phyloP scores from a whole-genome alignment of 2,113 vertebrate genomes.

The Oryzias woworae region DNA sequence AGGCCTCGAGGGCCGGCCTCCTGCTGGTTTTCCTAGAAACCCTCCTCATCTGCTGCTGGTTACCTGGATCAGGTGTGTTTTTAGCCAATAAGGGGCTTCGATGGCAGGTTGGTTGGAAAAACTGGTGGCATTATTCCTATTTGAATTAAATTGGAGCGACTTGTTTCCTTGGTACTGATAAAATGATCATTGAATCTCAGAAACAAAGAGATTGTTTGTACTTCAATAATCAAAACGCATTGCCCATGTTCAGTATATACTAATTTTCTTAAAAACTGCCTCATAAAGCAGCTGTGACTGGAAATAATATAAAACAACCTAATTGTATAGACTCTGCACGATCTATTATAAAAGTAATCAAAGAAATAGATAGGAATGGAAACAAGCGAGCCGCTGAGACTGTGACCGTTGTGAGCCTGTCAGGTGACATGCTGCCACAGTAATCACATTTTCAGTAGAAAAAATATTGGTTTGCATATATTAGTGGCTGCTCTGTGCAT shows the following conservation, averaged over 20 bases:
- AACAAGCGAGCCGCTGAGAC: not conserved
- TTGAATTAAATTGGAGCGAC: no score
- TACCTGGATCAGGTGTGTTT: no score
- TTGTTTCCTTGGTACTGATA: no score
- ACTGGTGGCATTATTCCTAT: no score
- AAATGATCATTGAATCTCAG: no score
- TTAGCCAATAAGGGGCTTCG: no score
- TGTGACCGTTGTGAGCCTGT: not conserved
- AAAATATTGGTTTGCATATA: not conserved
- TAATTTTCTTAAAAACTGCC: not conserved
- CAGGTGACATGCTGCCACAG: conserved; percentile 3
- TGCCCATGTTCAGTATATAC: not conserved
- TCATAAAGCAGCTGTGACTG: not conserved
- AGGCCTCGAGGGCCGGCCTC: no score
- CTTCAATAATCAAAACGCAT: not conserved
- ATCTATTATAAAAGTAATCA: not conserved
- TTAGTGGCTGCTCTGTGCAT: conserved; percentile 2
- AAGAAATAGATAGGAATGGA: not conserved
- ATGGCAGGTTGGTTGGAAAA: no score
- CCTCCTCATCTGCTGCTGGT: no score
- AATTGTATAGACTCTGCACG: not conserved
- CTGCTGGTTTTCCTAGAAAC: no score
- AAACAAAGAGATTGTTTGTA: no score
- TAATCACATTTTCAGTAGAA: not conserved
- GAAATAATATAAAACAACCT: not conserved